phyloP scores from a whole-genome alignment of 2,888 invertebrate species.

The Timema cristinae region DNA sequence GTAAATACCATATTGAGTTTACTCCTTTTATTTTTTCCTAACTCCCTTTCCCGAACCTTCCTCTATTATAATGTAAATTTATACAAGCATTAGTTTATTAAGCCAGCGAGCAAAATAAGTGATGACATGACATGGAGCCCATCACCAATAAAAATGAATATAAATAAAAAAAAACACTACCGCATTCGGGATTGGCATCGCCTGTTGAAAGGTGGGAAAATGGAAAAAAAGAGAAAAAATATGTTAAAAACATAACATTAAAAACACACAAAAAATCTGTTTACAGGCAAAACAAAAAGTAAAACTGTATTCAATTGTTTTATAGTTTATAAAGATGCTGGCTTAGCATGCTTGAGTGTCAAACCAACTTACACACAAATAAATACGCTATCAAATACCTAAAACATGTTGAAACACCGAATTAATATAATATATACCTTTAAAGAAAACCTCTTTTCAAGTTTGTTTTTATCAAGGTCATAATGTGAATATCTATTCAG shows the following conservation, averaged over 20 bases:
- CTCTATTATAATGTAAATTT: too few relatives aligned
- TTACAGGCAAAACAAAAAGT: neutral
- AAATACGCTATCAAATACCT: conserved; percentile 31
- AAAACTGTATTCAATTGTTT: conserved; percentile 41
- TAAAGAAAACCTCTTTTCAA: too few relatives aligned
- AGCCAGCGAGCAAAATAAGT: neutral
- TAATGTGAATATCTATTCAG: too few relatives aligned
- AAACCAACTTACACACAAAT: conserved; percentile 49
- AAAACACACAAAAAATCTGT: conserved; percentile 31
- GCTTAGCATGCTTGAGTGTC: neutral
- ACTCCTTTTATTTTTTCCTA: too few relatives aligned
- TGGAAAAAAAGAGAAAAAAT: conserved; percentile 35
- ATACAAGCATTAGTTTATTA: too few relatives aligned
- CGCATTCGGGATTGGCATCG: conserved; percentile 66
- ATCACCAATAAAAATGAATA: conserved; percentile 24
- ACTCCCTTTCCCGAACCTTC: too few relatives aligned
- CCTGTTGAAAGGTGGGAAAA: conserved; percentile 45
- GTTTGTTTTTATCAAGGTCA: too few relatives aligned
- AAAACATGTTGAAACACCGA: neutral
- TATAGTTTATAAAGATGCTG: conserved; percentile 1
- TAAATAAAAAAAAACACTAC: conserved; percentile 54
- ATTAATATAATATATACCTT: too few relatives aligned
- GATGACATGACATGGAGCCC: neutral
- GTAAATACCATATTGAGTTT: too few relatives aligned
- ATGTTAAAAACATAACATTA: conserved; percentile 29